phyloP scores from a whole-genome alignment of 2,797 vertebrate genomes.

The Numenius phaeopus region DNA sequence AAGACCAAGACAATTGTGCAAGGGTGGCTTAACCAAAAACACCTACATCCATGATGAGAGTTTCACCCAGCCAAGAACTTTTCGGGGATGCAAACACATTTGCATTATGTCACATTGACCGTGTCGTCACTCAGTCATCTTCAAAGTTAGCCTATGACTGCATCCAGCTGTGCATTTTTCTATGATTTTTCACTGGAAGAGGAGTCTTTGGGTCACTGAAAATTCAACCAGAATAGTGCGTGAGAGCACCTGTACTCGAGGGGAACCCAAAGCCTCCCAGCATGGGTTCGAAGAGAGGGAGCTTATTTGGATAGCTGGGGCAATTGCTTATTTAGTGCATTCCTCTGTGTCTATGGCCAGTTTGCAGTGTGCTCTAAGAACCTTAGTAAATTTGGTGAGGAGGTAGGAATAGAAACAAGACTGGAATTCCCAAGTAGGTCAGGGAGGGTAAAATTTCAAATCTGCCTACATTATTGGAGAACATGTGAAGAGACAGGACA shows the following conservation, averaged over 20 bases:
- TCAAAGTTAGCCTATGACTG: constrained; percentile 4
- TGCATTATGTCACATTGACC: background rate
- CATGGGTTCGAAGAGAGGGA: background rate
- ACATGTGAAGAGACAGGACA: background rate
- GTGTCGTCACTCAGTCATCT: background rate
- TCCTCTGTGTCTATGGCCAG: background rate
- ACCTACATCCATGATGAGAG: background rate
- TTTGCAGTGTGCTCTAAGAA: background rate
- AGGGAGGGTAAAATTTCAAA: background rate
- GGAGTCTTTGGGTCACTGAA: background rate
- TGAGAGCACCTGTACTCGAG: rapidly evolving
- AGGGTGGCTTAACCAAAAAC: background rate
- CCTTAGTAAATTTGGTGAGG: background rate
- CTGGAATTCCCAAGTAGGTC: background rate
- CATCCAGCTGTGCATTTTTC: background rate
- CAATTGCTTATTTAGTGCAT: constrained; percentile 9
- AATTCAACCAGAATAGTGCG: background rate
- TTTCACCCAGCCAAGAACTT: background rate
- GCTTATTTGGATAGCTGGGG: constrained; percentile 25
- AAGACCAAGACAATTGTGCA: background rate
- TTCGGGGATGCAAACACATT: background rate
- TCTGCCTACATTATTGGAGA: background rate
- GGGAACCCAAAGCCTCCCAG: background rate
- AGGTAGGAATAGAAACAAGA: constrained; percentile 43
- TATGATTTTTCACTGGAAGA: constrained; percentile 1